These are phyloP conservation scores for Conops quadrifasciatus DNA, from an alignment of 2,888 invertebrate genomes.

Conservation along the genomic window DNA sequence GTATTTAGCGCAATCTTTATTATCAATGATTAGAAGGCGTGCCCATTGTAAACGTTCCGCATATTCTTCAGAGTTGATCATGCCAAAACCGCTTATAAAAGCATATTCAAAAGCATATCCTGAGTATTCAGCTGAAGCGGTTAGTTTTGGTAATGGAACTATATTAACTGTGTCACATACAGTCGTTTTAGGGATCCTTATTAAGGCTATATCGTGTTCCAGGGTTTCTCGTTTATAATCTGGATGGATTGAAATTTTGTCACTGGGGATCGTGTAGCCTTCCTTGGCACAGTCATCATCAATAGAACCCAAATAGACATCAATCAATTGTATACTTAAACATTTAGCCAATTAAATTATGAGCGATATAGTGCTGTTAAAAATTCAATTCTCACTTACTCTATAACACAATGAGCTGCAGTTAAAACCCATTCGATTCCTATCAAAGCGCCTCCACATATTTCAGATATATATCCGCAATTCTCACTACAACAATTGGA, in stretches of 20 bases:
- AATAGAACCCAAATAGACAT: neutral
- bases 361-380: no score
- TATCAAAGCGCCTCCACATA: no score
- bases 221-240: neutral
- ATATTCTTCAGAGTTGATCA: neutral
- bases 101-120: neutral
- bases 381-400: neutral
- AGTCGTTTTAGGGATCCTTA: neutral
- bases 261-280: neutral
- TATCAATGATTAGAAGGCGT: neutral
- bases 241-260: neutral
- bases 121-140: neutral
- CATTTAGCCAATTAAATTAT: neutral
- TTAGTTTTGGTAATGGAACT: conserved; percentile 1
- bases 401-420: neutral
- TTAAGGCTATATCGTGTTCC: neutral
- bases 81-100: neutral
- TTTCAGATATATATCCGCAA: no score
- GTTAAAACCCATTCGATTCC: no score
- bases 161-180: neutral
- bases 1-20: neutral
- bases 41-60: neutral
- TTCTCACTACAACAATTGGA: no score
- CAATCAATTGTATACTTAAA: neutral
- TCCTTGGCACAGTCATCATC: neutral